Percentiles rank a stretch among this genome's conserved stretches.
Evolutionary conservation across 2,797 vertebrate species (phyloP).

Genomic region (Sebastes steindachneri): DNA sequence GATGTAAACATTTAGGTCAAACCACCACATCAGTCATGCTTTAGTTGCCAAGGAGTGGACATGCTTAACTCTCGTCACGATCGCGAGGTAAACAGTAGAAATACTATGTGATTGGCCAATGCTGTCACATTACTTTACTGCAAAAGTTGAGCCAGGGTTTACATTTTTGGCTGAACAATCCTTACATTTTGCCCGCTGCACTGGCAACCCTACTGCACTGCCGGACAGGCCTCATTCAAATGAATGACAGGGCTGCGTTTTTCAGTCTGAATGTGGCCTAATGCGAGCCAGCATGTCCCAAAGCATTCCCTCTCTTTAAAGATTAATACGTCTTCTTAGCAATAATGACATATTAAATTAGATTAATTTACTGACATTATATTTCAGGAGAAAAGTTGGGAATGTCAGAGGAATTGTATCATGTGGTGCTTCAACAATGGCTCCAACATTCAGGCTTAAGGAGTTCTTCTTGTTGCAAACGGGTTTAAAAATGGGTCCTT

Average conservation of each 20-base stretch:
- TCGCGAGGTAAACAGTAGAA: background rate
- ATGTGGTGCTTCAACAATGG: background rate
- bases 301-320: background rate
- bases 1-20: background rate
- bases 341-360: background rate
- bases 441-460: background rate
- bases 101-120: background rate
- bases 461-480: background rate
- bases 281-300: background rate
- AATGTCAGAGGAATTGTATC: background rate
- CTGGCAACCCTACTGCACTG: background rate
- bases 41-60: background rate
- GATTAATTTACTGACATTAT: background rate
- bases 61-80: background rate
- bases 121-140: background rate
- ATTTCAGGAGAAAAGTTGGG: background rate
- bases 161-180: background rate
- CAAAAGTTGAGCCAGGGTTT: background rate
- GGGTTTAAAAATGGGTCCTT: background rate
- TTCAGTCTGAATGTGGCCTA: background rate
- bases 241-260: background rate
- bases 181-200: background rate
- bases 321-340: background rate
- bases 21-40: background rate
- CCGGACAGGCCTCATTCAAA: background rate